Percentiles rank a stretch among this genome's conserved stretches.
These are phyloP conservation scores for Sciurus vulgaris DNA, from an alignment of 2,797 vertebrate genomes.

Conservation along the genomic window DNA sequence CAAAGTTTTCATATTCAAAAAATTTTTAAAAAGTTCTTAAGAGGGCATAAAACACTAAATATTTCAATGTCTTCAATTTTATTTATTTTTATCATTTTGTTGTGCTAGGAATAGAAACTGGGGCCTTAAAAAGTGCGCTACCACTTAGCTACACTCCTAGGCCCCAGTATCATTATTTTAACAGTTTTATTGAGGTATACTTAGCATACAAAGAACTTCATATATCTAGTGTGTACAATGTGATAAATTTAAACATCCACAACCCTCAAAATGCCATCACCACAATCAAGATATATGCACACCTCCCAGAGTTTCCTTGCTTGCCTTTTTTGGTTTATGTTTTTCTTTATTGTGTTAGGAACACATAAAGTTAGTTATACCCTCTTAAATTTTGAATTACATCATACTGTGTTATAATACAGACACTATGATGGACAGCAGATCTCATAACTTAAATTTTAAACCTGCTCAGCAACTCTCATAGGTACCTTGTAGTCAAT, in stretches of 20 bases:
- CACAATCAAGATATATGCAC: not conserved
- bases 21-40: not conserved
- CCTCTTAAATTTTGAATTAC: not conserved
- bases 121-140: no score
- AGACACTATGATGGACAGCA: not conserved
- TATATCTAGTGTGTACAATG: not conserved
- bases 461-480: not conserved
- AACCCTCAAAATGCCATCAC: not conserved
- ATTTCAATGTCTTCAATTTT: not conserved
- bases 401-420: not conserved
- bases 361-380: not conserved
- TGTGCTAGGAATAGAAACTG: no score
- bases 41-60: not conserved
- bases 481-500: not conserved
- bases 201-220: not conserved
- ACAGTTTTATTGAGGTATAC: no score
- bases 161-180: no score
- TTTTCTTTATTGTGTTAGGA: not conserved
- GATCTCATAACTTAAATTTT: not conserved
- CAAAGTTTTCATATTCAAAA: not conserved
- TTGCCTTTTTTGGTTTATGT: not conserved
- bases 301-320: not conserved
- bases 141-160: not conserved
- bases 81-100: not conserved
- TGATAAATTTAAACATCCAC: not conserved